Base-by-base conservation (phyloP, 1,140 invertebrate species). In the Drosophila rhopaloa region DNA sequence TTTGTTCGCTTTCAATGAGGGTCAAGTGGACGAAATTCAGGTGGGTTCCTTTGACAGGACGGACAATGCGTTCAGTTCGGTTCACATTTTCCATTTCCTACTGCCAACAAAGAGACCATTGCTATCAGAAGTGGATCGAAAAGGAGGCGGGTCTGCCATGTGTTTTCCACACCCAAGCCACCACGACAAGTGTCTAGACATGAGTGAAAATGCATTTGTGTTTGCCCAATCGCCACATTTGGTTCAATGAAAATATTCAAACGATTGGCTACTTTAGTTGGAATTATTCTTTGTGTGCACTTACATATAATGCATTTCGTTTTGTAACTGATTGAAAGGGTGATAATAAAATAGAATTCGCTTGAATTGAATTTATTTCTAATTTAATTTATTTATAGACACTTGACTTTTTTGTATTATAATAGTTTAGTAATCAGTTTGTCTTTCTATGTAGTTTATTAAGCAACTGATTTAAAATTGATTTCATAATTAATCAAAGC, bases 161-260 rank as follows among this genome's bases (percentile, higher is more conserved):
- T 62, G 71, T 11, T 48, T 41, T 48, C 48, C 48, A 68, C n/a
- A 35, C 24, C 53, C 48, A 14, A 48, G 38, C 37, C 41, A 13
- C 14, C 48, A 13, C 14, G 19, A 40, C 16, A 65, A 75, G 70
- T 32, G 72, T 75, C 72, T 75, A 75, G 72, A 63, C 58, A 56
- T 29, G 46, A 74, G 40, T 74, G 38, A 6, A 63, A 75, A 75
- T 65, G 72, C 72, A 74, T 57, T 71, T 70, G 67, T 14, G 63
- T 35, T 48, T 48, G 8, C 14, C 29, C 58, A 68, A 38, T 51
- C 48, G 46, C 32, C 61, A 37, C 46, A 19, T 44, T 41, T 29
- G 56, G n/a, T 65, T 61, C 8, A 38, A 13, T n/a, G n/a, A 48
- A 29, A 11, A 27, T 35, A 50, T 50, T 27, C 29, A 66, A 67